Percentiles rank a stretch among this genome's conserved stretches.
Evolutionary conservation across 1,140 invertebrate species (phyloP).

Genomic region (Hylaeus anthracinus): DNA sequence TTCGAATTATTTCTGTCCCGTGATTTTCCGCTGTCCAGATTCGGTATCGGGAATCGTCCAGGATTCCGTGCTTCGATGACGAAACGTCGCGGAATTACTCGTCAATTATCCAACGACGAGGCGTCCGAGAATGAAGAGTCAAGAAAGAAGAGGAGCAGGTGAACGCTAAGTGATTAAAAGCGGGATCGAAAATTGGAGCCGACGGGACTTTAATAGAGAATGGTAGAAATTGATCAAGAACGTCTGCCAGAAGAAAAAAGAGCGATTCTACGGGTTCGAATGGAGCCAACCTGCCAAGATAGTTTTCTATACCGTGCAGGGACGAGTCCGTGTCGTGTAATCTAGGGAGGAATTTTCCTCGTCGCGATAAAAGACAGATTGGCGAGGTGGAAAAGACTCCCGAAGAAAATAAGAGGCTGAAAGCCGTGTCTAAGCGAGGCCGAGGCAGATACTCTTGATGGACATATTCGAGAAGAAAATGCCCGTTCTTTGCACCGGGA

Average conservation of each 20-base stretch:
- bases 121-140: too few relatives aligned
- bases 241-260: neutral
- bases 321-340: neutral
- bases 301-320: neutral
- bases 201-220: neutral
- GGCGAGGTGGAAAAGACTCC: slow-evolving; percentile 21
- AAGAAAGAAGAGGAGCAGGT: too few relatives aligned
- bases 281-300: neutral
- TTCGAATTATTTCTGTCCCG: slow-evolving; percentile 6
- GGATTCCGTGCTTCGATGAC: too few relatives aligned
- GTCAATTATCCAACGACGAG: too few relatives aligned
- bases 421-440: neutral
- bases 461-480: slow-evolving; percentile 18
- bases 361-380: slow-evolving; percentile 31
- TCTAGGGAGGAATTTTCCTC: slow-evolving; percentile 12
- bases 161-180: neutral
- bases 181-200: neutral
- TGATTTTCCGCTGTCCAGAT: neutral
- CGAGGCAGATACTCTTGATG: slow-evolving; percentile 15
- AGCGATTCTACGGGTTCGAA: neutral
- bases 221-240: slow-evolving; percentile 13
- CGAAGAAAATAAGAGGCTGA: neutral
- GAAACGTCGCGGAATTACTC: too few relatives aligned
- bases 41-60: too few relatives aligned
- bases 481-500: neutral